A percentile compares a stretch with the other conserved stretches of the same genome.
Conservation (phyloP, 2,113 vertebrate genomes). For the Typhlomys cinereus region DNA sequence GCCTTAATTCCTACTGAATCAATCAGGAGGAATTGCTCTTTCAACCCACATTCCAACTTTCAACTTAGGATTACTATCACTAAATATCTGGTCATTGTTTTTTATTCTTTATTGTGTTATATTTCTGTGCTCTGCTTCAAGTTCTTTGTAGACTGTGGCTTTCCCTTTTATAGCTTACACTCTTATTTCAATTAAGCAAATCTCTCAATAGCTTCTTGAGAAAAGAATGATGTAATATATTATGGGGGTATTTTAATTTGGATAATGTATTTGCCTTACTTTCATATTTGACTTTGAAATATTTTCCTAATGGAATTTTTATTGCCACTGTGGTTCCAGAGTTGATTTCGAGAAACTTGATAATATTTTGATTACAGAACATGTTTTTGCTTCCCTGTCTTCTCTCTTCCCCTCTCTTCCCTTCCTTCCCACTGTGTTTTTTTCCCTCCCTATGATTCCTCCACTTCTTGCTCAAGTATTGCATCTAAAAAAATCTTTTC, state of each 20-base stretch:
- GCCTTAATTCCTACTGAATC: not conserved
- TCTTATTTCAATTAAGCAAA: not conserved
- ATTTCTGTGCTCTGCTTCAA: not conserved
- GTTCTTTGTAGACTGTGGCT: not conserved
- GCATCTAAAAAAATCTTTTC: not conserved
- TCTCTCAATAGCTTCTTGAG: not conserved
- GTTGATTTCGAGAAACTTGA: not conserved
- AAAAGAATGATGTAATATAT: not conserved
- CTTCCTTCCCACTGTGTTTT: not conserved
- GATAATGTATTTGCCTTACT: not conserved
- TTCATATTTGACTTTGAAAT: not conserved
- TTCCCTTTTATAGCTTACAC: not conserved
- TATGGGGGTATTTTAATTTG: not conserved
- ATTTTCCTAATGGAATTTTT: not conserved
- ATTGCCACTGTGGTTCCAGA: not conserved
- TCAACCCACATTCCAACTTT: not conserved
- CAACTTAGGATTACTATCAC: not conserved
- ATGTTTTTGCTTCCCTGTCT: not conserved
- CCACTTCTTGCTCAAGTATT: not conserved
- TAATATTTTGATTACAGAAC: not conserved
- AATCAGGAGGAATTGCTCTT: not conserved
- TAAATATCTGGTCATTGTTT: not conserved
- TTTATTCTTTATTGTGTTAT: not conserved
- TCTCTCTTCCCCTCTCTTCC: not conserved
- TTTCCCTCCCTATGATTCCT: accelerated